Percentiles rank a stretch among this genome's conserved stretches.
Conservation (phyloP, 2,888 invertebrate species). For the Tenodera sinensis region DNA sequence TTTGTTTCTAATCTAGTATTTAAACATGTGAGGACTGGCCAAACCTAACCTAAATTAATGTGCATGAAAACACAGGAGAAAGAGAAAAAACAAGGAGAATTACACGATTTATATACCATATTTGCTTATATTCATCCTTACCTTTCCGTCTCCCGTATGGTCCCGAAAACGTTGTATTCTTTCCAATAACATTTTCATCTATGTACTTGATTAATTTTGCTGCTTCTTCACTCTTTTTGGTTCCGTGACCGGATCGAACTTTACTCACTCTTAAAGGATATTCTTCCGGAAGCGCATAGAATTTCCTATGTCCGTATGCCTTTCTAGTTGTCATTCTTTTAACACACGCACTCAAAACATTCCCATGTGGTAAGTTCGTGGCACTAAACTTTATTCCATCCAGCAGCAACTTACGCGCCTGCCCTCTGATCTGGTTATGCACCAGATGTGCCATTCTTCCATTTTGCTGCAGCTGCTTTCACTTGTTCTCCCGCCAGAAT, state of each 20-base stretch:
- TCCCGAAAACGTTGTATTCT: slow-evolving; percentile 74
- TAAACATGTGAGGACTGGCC: background rate
- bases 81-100: too few relatives aligned
- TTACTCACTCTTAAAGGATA: slow-evolving; percentile 35
- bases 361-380: background rate
- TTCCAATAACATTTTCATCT: slow-evolving; percentile 76
- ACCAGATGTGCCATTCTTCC: background rate
- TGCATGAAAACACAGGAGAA: too few relatives aligned
- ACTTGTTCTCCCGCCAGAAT: background rate
- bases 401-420: background rate
- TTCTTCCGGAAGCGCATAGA: slow-evolving; percentile 39
- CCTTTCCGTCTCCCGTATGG: slow-evolving; percentile 81
- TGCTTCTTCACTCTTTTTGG: slow-evolving; percentile 62
- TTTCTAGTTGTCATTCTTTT: slow-evolving; percentile 31
- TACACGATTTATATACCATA: background rate
- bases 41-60: background rate
- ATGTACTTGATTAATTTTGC: slow-evolving; percentile 72
- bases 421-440: background rate
- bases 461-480: background rate
- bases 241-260: slow-evolving; percentile 36
- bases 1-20: background rate
- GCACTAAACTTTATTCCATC: background rate
- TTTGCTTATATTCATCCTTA: slow-evolving; percentile 43
- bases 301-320: slow-evolving; percentile 36
- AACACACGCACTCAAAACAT: slow-evolving; percentile 9